Evolutionary conservation across 1,140 invertebrate species (phyloP), one percentile per base, ranked within the genome.

Genomic region (Listronotus bonariensis): DNA sequence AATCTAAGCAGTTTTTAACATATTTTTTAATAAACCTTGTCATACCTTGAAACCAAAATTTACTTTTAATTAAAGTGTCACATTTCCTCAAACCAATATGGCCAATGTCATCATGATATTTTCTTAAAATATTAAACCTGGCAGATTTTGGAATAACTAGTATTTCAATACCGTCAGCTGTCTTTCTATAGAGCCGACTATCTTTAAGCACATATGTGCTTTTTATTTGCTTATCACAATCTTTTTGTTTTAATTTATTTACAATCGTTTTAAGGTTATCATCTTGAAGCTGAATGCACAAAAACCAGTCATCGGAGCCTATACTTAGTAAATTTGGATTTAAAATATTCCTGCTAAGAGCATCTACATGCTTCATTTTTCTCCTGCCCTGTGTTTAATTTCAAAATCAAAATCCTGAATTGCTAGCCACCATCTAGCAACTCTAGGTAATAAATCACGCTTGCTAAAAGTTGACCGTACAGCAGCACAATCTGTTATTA

Each of bases 381-480:
- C 1, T 17, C 15, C 59, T 15, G 45, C 0, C 3, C 59, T 26
- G n/a, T 61, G 49, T 40, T 26, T 26, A 3, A 63, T 46, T 31
- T 53, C 70, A 57, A 79, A 80, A 11, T 74, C 8, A 48, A 72
- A 79, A 49, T 79, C 75, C 59, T 81, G 77, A 36, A 80, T 62
- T 65, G 68, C 75, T 0, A 76, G 72, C 76, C 78, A 77, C 79
- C 79, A 80, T 4, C 74, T 55, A 10, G 70, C 77, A 3, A 54
- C 42, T 18, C 58, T 32, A 11, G 38, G 40, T 1, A 71, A 17
- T 18, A 76, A 53, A 41, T 75, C 72, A 40, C 66, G 68, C 20
- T 68, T 71, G 11, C 17, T 14, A 45, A 70, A 12, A 1, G 60
- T 69, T 17, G 54, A 46, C 3, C 69, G 48, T 0, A 76, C 46